These are phyloP conservation scores for Kuschelorhynchus macadamiae DNA, from an alignment of 2,888 invertebrate genomes.

Conservation along the genomic window DNA sequence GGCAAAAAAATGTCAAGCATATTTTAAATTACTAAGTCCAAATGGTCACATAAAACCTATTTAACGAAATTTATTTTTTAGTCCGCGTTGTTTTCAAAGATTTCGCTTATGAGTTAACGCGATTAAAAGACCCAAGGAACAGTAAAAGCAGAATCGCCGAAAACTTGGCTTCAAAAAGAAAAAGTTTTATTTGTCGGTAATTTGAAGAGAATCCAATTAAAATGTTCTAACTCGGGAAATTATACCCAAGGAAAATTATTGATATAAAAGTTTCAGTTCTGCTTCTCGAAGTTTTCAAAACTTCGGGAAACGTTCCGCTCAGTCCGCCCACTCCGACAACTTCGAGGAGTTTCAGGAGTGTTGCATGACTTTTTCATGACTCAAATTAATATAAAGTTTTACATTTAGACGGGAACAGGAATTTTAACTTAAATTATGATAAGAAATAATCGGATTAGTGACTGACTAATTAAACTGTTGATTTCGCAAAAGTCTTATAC, in stretches of 20 bases:
- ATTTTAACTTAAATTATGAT: constrained; percentile 14
- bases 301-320: constrained; percentile 38
- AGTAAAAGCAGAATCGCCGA: constrained; percentile 34
- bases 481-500: neutral
- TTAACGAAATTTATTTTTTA: too few relatives aligned
- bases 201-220: constrained; percentile 58
- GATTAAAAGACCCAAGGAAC: constrained; percentile 29
- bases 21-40: too few relatives aligned
- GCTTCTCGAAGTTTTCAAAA: constrained; percentile 43
- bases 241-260: constrained; percentile 58
- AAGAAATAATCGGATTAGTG: neutral
- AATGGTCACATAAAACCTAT: too few relatives aligned
- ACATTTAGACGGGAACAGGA: constrained; percentile 23
- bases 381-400: constrained; percentile 43
- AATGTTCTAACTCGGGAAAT: constrained; percentile 57
- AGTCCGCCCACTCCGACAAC: constrained; percentile 36
- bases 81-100: neutral
- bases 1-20: too few relatives aligned
- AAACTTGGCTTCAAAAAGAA: constrained; percentile 41
- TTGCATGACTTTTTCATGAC: constrained; percentile 31
- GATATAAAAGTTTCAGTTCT: constrained; percentile 56
- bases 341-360: constrained; percentile 26
- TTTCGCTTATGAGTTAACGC: constrained; percentile 9
- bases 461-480: neutral
- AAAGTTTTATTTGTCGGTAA: constrained; percentile 52